Evolutionary conservation across 2,113 vertebrate genomes (phyloP).

Genomic region (Naja naja): DNA sequence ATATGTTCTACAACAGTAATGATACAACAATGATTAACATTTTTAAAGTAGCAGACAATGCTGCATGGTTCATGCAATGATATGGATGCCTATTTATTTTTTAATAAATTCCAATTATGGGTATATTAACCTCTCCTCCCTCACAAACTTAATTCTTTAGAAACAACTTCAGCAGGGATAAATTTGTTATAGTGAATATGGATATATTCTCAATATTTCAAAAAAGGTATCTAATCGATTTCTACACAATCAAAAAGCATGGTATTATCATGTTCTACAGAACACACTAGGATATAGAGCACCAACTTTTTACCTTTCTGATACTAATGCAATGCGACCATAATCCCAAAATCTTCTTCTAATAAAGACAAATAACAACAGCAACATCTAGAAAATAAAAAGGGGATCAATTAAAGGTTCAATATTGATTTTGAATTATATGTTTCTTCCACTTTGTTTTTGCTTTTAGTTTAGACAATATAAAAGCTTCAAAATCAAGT

Average conservation of each 20-base stretch:
- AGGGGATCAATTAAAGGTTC: not conserved
- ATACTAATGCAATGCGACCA: slow-evolving; percentile 87
- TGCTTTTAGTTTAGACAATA: not conserved
- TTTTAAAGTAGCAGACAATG: not conserved
- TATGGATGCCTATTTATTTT: not conserved
- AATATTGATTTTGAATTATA: not conserved
- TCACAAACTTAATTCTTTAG: not conserved
- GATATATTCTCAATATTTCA: not conserved
- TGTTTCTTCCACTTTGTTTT: not conserved
- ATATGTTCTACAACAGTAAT: not conserved
- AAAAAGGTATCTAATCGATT: not conserved
- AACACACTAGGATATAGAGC: not conserved
- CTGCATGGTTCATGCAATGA: not conserved
- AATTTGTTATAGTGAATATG: not conserved
- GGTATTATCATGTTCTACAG: not conserved
- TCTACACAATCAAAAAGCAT: not conserved
- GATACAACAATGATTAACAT: not conserved
- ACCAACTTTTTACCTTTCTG: slow-evolving; percentile 60
- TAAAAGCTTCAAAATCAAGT: not conserved
- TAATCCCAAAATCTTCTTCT: slow-evolving; percentile 92
- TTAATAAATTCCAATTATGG: not conserved
- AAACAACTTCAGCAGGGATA: not conserved
- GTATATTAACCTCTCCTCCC: not conserved
- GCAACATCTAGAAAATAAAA: slow-evolving; percentile 73
- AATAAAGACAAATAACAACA: slow-evolving; percentile 82